Conservation (phyloP, 2,797 vertebrate genomes). For the Pygocentrus nattereri region DNA sequence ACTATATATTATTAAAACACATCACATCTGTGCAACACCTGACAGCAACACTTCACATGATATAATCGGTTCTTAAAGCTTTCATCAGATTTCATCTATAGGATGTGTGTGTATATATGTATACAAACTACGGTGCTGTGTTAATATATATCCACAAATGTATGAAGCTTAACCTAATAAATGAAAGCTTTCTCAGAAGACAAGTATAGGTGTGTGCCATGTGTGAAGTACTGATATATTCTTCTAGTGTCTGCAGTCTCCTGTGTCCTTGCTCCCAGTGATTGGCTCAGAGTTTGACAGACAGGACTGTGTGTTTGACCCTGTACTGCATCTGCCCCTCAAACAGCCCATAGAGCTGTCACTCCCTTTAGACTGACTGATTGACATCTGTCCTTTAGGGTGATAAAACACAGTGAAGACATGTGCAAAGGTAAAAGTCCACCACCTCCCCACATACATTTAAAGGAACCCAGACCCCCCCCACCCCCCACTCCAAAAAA, state of each 20-base stretch:
- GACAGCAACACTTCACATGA: too few relatives aligned
- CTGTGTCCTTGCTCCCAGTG: slow-evolving; percentile 8
- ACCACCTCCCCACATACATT: neutral
- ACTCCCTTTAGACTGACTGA: slow-evolving; percentile 40
- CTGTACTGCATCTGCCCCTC: neutral
- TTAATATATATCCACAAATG: neutral
- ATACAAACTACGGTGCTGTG: neutral
- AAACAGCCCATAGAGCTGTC: slow-evolving; percentile 41
- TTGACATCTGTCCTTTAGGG: slow-evolving; percentile 64
- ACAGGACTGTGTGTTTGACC: slow-evolving; percentile 19
- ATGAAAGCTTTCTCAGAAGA: neutral
- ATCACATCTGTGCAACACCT: too few relatives aligned
- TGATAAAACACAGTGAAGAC: slow-evolving; percentile 31
- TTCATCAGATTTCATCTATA: too few relatives aligned
- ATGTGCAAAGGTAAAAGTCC: neutral
- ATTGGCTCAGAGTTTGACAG: slow-evolving; percentile 30
- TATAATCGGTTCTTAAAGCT: too few relatives aligned
- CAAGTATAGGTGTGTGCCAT: neutral
- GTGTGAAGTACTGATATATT: neutral
- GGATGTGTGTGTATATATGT: too few relatives aligned
- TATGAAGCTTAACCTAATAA: neutral
- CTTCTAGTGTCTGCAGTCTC: neutral
- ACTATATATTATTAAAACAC: too few relatives aligned
- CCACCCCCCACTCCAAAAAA: too few relatives aligned
- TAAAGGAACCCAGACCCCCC: too few relatives aligned